These are phyloP conservation scores for Myotis findleyi DNA, from an alignment of 2,797 vertebrate species.

Conservation along the genomic window DNA sequence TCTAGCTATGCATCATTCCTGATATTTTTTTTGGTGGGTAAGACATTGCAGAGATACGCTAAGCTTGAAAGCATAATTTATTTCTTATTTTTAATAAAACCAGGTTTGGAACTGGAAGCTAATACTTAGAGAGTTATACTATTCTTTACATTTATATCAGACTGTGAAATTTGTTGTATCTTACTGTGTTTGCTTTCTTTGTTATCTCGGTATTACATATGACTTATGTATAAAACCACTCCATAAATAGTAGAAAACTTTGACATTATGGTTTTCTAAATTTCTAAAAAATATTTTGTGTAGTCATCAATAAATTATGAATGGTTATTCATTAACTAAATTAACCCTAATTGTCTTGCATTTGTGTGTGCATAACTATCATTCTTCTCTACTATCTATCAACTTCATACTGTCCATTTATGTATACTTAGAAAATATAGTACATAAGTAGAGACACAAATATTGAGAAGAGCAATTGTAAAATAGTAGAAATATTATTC, in stretches of 20 bases:
- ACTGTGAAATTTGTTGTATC: neutral
- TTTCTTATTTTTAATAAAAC: neutral
- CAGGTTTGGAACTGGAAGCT: neutral
- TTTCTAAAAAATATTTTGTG: neutral
- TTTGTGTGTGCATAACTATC: neutral
- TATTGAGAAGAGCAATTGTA: neutral
- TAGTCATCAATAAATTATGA: neutral
- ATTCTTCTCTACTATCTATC: neutral
- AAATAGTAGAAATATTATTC: neutral
- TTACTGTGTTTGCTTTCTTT: neutral
- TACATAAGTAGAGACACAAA: neutral
- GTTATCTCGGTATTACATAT: neutral
- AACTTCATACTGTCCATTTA: neutral
- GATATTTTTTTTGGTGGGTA: neutral
- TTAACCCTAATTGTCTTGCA: neutral
- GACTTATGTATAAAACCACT: neutral
- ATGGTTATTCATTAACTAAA: neutral
- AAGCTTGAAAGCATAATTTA: neutral
- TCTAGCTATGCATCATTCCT: slow-evolving; percentile 39
- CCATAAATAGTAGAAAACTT: neutral
- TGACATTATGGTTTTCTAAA: slow-evolving; percentile 1
- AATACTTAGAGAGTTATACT: neutral
- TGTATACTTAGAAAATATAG: neutral
- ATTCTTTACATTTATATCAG: neutral
- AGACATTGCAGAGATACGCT: slow-evolving; percentile 40